Base-by-base conservation (phyloP, 2,888 invertebrate species). In the Ypsolopha sequella region DNA sequence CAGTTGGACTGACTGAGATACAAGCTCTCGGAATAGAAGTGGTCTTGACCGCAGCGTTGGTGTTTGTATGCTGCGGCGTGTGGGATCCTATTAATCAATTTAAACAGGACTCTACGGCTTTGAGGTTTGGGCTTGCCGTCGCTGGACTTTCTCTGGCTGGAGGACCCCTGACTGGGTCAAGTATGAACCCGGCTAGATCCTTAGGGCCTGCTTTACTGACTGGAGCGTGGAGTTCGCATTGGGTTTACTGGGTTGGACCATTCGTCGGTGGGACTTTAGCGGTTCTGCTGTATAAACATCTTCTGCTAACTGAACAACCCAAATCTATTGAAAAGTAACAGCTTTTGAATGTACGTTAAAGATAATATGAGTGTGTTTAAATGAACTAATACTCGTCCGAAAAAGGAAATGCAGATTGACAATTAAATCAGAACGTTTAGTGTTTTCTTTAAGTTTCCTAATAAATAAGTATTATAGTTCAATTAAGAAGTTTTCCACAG, bases 221-320 rank as follows among this genome's bases (percentile, higher is more conserved):
- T 36, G 88, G 88, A 1, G 78, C 86, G 41, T 94, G 93, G 90
- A 56, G 67, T 0, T 59, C 81, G 35, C 93, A 94, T 56, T 95
- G 93, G 94, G 77, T 91, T 1, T 93, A 91, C 63, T 93, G 93
- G 92, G 70, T 89, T 6, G 93, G 90, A 14, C 93, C 93, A 0
- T 50, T 74, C 1, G 33, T 77, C 0, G 86, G 84, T 3, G 73
- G 74, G 41, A 56, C 65, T 6, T 3, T 78, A 7, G 66, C 80
- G 4, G 63, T 72, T 0, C 1, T 58, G 6, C 7, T 58, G 6
- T 64, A 63, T 44, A 56, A 49, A 13, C 53, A 47, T 35, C 41
- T 50, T 36, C 54, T 51, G 50, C 48, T 41, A 41, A 49, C 7
- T 39, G 36, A 49, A 39, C 39, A 24, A 4, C 24, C 24, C 24